Base-by-base conservation (phyloP, 2,113 vertebrate species). In the Mesoclemmys tuberculata region DNA sequence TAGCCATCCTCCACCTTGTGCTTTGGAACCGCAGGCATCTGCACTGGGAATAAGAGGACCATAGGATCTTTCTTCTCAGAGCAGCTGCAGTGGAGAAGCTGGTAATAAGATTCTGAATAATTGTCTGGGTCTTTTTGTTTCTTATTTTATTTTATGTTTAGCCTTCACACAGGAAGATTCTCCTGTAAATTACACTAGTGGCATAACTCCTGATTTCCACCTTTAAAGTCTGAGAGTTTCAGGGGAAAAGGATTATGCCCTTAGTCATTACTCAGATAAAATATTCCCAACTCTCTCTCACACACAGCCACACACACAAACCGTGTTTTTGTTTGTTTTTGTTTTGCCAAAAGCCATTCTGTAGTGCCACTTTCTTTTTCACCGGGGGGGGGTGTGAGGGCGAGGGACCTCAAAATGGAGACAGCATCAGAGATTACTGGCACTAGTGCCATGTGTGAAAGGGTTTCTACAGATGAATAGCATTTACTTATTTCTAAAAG, bases 281-380 rank as follows among this genome's bases (percentile, higher is more conserved):
- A 24, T 44, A 75, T 44, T 75, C 38, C 38, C n/a, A 85, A 56
- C 52, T 44, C 21, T 41, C n/a, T n/a, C 21, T 74, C 10, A 24
- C 68, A 85, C 80, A 85, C 51, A 71, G n/a, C n/a, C 84, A 77
- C 55, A 78, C 52, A 48, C 86, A 71, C 82, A 89, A 56, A 41
- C 54, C 41, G 4, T 84, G 80, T 85, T 83, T 68, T 54, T 54
- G 5, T 46, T 46, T 46, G 5, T 46, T 46, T 52, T 52, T 52
- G 3, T 80, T 79, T 68, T 86, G 82, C 82, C 92, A 93, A 80
- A 52, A 82, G 78, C 80, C 79, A 77, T 89, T 82, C 64, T 77
- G 82, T 56, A 79, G 56, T 85, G 49, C 46, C 27, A 80, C 12
- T 77, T 77, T 77, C 21, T 38, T 71, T 77, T 75, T 75, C 26